Base-by-base conservation (phyloP, 53 echinoderm and acorn worm species). In the Pentamera pediparva region DNA sequence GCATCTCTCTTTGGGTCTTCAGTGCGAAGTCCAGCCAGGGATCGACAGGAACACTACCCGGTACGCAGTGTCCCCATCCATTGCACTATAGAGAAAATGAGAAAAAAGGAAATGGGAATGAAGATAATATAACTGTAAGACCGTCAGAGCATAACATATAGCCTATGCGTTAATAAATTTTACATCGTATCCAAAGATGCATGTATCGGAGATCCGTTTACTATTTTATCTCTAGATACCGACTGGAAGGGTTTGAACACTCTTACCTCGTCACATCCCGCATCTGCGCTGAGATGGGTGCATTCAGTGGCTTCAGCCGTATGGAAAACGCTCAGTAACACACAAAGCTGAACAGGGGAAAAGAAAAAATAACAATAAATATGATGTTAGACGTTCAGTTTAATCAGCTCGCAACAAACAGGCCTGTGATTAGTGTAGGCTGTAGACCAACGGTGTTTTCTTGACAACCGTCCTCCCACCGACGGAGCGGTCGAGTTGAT, bases 1-100 rank as follows among this genome's bases (percentile, higher is more conserved):
- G 92, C 30, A 92, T 65, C 35, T 92, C 92, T 58, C 92, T 67
- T 32, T 92, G 92, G 50, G 86, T 86, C 61, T 92, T 89, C 13
- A 89, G 60, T 1, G 92, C 86, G 67, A 81, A 80, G 20, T 37
- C 65, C 61, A 89, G 36, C 92, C 92, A 92, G 4, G 75, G 51
- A 36, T 89, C 89, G 4, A 92, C 63, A 5, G 89, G 89, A 17
- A 92, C 83, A 5, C 57, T 39, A 5, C 86, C 87, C 37, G 79
- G 78, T 53, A 67, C 62, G 61, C 91, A 91, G 11, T 91, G 78
- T 27, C 84, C 84, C 70, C 62, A 84, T 6, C 53, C 78, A 19
- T 77, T 84, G 39, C 84, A 84, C 84, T 84, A 51, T 25, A 75
- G 18, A 37, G 6, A 37, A 67, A 57, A 25, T 21, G 31, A 60